Conservation (phyloP, 2,797 vertebrate genomes). For the Alfaro cultratus region DNA sequence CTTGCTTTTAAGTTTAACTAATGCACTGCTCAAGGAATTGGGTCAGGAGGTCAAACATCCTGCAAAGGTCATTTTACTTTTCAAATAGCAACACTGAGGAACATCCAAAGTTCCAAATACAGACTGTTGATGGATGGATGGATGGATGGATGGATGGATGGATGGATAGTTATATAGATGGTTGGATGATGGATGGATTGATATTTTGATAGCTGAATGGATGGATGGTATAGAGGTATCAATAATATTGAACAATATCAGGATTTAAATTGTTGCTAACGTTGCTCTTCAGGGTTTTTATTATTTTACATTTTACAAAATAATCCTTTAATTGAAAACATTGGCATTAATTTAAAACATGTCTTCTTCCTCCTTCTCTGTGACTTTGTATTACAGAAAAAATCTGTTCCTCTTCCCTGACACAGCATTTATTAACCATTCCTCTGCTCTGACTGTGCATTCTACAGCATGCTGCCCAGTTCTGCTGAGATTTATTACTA, state of each 20-base stretch:
- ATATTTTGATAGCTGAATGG: no score
- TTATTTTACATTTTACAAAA: neutral
- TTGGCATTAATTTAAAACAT: neutral
- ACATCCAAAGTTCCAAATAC: neutral
- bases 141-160: neutral
- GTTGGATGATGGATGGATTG: neutral
- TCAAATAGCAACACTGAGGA: neutral
- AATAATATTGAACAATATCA: no score
- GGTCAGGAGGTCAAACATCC: neutral
- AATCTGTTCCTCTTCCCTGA: conserved; percentile 22
- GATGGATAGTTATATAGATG: neutral
- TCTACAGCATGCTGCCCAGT: conserved; percentile 19
- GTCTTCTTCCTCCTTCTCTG: conserved; percentile 2
- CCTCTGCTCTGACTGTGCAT: conserved; percentile 42
- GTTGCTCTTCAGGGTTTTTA: no score
- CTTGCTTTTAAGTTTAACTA: neutral
- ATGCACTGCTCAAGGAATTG: neutral
- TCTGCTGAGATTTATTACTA: conserved; percentile 50
- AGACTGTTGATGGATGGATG: neutral
- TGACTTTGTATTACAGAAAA: neutral
- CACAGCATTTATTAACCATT: conserved; percentile 27
- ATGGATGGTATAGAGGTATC: no score
- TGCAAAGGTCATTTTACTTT: neutral
- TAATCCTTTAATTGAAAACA: neutral
- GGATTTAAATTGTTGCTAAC: no score